Percentiles rank a stretch among this genome's conserved stretches.
phyloP scores from a whole-genome alignment of 1,140 invertebrate species.

The Phocides pigmalion region DNA sequence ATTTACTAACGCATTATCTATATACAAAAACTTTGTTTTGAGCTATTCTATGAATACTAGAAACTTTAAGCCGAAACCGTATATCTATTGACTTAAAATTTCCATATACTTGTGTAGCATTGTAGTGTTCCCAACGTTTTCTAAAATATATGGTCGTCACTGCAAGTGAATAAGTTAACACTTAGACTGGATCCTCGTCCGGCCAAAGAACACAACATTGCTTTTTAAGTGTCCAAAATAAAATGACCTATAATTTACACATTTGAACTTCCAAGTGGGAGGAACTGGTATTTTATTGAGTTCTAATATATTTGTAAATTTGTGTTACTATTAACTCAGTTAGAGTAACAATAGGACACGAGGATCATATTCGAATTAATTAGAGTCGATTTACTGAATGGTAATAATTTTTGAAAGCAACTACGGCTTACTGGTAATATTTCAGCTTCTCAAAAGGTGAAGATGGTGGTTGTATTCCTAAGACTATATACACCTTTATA shows the following conservation, averaged over 20 bases:
- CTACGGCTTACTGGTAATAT: no score
- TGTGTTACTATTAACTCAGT: slow-evolving; percentile 40
- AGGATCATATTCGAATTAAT: not conserved
- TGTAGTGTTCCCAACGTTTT: slow-evolving; percentile 13
- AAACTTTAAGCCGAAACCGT: no score
- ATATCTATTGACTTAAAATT: no score
- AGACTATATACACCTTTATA: no score
- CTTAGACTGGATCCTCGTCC: slow-evolving; percentile 44
- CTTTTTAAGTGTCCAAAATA: slow-evolving; percentile 73
- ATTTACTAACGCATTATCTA: no score
- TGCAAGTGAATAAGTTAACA: slow-evolving; percentile 52
- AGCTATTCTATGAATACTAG: no score
- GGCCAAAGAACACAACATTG: slow-evolving; percentile 67
- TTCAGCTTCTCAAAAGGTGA: no score
- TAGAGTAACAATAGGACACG: slow-evolving; percentile 20
- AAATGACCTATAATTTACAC: slow-evolving; percentile 74
- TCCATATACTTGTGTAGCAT: not conserved
- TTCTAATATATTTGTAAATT: slow-evolving; percentile 48
- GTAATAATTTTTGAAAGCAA: not conserved
- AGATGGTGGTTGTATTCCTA: no score
- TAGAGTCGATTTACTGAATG: not conserved
- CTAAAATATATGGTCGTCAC: slow-evolving; percentile 16
- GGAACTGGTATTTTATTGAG: slow-evolving; percentile 68
- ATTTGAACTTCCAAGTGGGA: slow-evolving; percentile 70
- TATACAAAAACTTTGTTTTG: no score